Evolutionary conservation across 2,888 invertebrate species (phyloP), one percentile per base, ranked within the genome.

Genomic region (Napeogenes sylphis): DNA sequence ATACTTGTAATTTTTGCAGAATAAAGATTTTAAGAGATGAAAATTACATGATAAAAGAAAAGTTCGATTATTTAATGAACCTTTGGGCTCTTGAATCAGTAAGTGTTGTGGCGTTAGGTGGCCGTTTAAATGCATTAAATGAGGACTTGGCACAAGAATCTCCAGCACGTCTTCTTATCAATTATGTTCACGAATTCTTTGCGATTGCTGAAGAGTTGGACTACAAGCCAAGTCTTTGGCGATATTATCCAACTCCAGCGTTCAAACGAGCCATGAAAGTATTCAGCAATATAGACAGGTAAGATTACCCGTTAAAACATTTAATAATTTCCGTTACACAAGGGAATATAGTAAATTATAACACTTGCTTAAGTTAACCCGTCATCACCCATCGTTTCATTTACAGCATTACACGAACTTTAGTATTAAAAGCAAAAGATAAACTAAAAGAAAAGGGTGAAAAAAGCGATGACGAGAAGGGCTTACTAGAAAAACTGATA

Each of bases 21-120:
- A 51, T 51, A 30, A 51, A 51, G 51, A 30, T n/a, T 30, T 51
- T 51, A 30, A 51, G 51, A 10, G 51, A 51, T 30, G 10, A 30
- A 12, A 66, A 67, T 33, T 74, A 81, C 35, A 62, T 81, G 14
- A 65, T 79, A 3, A 77, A 77, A 56, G 80, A 76, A 71, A 68
- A 72, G 56, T 56, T 55, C 56, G 45, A 33, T 35, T 8, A 51
- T n/a, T 21, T 38, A 8, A 80, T 93, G 70, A 91, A 91, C 65
- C 87, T 92, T 70, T 94, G 94, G 94, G 89, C 92, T 0, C 75
- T 94, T 21, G 94, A 94, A 77, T 92, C 91, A 0, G 80, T 83
- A 3, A 81, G 77, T 0, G 75, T 84, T 56, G 80, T 88, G 0
- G 84, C 84, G 2, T 69, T 89, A 4, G 89, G 89, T 0, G 75